Base-by-base conservation (phyloP, 35 echinoderm and acorn worm genomes). In the Ptychodera flava region DNA sequence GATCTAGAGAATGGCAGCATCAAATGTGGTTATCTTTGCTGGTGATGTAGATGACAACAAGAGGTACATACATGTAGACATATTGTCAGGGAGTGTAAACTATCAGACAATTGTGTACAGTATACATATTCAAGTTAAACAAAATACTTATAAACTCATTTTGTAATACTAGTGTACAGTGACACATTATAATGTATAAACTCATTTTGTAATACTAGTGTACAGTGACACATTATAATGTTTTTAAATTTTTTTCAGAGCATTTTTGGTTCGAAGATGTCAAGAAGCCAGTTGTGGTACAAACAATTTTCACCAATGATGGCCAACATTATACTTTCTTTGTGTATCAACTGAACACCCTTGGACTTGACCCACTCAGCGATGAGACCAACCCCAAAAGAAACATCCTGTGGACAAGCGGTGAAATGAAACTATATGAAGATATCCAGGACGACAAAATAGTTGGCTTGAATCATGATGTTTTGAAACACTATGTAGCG, bases 281-380 rank as follows among this genome's bases (percentile, higher is more conserved):
- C 6, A 64, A 79, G 15, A 80, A 33, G 29, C 92, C 92, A 15
- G 82, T 94, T 78, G 87, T 85, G 36, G 85, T 81, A 37, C 89
- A 94, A 36, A 90, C 85, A 0, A 90, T 94, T 28, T 77, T 90
- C 81, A 90, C 85, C 0, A 64, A 64, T 64, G 77, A 94, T 32
- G 92, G 92, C 1, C 33, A 35, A 30, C 36, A 79, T 27, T 90
- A 90, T 35, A 90, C 92, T 80, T 94, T 94, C 77, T 91, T 87
- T 85, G 87, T 85, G 32, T 94, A 90, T 28, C 92, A 94, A 78
- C 85, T 94, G 77, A 94, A 94, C 38, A 94, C 92, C 30, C n/a
- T 94, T 15, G 89, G 78, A 31, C 36, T 94, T 16, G 85, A 86
- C 16, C 36, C 80, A 30, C 80, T 37, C 1, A 82, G 32, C 35